These are phyloP conservation scores for Campoletis raptor DNA, from an alignment of 2,888 invertebrate species.

Conservation along the genomic window DNA sequence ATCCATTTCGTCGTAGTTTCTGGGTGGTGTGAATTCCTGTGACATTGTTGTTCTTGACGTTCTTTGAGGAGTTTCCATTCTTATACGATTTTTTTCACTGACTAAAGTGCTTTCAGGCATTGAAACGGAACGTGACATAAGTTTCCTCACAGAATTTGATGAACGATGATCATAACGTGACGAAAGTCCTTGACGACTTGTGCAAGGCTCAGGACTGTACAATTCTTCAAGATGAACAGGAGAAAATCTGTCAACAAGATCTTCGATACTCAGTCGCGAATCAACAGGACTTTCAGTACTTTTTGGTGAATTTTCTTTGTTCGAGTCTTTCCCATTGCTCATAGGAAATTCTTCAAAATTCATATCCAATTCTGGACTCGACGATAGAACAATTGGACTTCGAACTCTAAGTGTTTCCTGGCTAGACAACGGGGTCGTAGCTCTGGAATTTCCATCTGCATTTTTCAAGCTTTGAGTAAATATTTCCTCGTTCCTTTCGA, in stretches of 20 bases:
- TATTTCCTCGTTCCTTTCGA: constrained; percentile 37
- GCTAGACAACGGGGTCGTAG: constrained; percentile 28
- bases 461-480: constrained; percentile 46
- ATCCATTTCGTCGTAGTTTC: constrained; percentile 85
- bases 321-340: neutral
- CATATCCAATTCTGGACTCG: constrained; percentile 64
- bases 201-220: constrained; percentile 23
- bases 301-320: constrained; percentile 46
- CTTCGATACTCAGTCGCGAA: neutral
- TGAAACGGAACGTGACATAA: constrained; percentile 52
- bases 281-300: neutral
- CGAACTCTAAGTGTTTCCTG: constrained; percentile 8
- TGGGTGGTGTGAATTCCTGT: constrained; percentile 85
- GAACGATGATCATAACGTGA: neutral
- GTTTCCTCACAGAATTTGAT: constrained; percentile 38
- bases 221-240: constrained; percentile 14
- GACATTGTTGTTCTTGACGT: constrained; percentile 41
- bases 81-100: neutral
- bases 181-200: constrained; percentile 20
- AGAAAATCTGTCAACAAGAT: constrained; percentile 13
- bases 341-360: neutral
- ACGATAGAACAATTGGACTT: constrained; percentile 71
- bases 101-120: constrained; percentile 56
- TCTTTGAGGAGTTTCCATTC: constrained; percentile 33
- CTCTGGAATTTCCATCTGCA: neutral